These are phyloP conservation scores for Drosophila sechellia DNA, from an alignment of 1,140 invertebrate species.

Conservation along the genomic window DNA sequence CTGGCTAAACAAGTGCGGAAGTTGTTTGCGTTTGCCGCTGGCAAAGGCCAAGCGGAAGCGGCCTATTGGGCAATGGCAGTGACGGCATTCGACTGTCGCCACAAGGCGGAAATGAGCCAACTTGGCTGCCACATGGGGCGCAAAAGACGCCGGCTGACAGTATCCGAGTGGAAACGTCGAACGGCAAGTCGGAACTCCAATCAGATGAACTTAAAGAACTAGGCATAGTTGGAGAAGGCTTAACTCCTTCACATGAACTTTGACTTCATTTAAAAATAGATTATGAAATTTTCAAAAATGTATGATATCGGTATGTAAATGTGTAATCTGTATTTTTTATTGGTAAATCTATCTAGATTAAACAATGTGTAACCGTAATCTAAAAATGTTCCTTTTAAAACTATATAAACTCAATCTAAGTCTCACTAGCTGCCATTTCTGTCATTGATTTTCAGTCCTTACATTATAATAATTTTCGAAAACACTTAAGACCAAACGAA, in stretches of 20 bases:
- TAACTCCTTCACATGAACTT: neutral
- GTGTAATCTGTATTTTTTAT: too few relatives aligned
- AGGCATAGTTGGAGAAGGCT: neutral
- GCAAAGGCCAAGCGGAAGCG: conserved; percentile 72
- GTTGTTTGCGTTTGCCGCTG: conserved; percentile 73
- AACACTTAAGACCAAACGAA: neutral
- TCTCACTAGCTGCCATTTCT: too few relatives aligned
- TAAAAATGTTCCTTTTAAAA: too few relatives aligned
- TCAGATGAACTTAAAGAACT: conserved; percentile 24
- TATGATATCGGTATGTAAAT: too few relatives aligned
- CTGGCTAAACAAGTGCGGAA: conserved; percentile 75
- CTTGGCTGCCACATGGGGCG: conserved; percentile 75
- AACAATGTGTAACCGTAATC: too few relatives aligned
- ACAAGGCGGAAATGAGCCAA: conserved; percentile 77
- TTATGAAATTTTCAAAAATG: too few relatives aligned
- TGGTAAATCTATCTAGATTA: too few relatives aligned
- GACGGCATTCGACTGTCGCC: conserved; percentile 65
- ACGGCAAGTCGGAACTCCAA: neutral
- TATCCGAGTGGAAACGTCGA: conserved; percentile 18
- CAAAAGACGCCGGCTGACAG: conserved; percentile 47
- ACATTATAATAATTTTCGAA: too few relatives aligned
- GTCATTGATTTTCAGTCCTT: too few relatives aligned
- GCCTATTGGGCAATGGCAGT: conserved; percentile 59
- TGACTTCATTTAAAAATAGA: too few relatives aligned
- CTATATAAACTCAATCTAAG: too few relatives aligned